Conservation (phyloP, 2,797 vertebrate species). For the Platyrinchus mystaceus region DNA sequence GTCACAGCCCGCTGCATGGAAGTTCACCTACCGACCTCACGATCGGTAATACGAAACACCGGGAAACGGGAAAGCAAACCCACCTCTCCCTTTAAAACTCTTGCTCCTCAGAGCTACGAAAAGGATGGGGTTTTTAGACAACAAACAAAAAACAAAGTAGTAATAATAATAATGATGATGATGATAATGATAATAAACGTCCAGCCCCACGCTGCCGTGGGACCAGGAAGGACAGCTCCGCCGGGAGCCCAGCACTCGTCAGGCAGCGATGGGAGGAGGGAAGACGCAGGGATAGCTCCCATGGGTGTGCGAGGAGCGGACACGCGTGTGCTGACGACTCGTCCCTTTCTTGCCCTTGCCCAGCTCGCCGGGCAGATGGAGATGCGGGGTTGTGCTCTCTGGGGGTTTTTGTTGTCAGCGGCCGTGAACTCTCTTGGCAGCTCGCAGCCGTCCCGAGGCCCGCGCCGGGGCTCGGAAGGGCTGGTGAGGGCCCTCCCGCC, state of each 20-base stretch:
- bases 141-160: too few species aligned
- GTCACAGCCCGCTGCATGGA: neutral
- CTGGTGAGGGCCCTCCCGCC: neutral
- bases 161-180: too few species aligned
- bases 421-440: rapidly evolving
- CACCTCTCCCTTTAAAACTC: neutral
- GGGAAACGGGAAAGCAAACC: neutral
- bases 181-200: too few species aligned
- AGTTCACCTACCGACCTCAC: neutral
- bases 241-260: too few species aligned
- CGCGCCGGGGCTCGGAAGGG: neutral
- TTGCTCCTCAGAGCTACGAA: neutral
- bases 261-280: neutral
- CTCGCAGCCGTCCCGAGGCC: too few species aligned
- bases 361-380: neutral
- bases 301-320: neutral
- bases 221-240: neutral
- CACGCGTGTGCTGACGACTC: neutral
- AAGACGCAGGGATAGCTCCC: neutral
- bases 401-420: neutral
- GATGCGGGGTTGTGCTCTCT: neutral
- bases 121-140: too few species aligned
- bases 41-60: neutral
- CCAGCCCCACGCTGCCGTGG: neutral
- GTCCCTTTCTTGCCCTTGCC: neutral